Base-by-base conservation (phyloP, 2,113 vertebrate genomes). In the Pungitius pungitius region DNA sequence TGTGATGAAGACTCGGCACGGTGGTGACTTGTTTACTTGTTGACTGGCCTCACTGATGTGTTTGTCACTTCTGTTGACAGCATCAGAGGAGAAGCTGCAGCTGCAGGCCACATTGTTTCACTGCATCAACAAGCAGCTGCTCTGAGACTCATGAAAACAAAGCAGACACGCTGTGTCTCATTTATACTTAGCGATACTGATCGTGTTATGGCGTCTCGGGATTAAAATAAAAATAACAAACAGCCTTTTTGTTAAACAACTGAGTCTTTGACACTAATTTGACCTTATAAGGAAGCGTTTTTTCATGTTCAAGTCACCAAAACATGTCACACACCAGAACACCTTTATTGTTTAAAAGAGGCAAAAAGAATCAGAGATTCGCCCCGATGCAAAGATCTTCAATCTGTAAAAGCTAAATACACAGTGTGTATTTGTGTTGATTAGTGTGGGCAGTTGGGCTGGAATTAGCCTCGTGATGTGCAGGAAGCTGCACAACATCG, bases 401-500 rank as follows among this genome's bases (percentile, higher is more conserved):
- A 75, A 76, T 78, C 72, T 61, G 63, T 49, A 40, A 33, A 39
- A 57, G 49, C 61, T 56, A 78, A 35, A 69, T 7, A n/a, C 13
- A 51, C 54, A 57, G 35, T 43, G 55, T 55, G 58, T 59, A 43
- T 61, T 63, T 52, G 30, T 26, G 35, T 83, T 58, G 62, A 77
- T 76, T 75, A 83, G 59, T 70, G 63, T 62, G 80, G 20, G 49
- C 58, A 2, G 52, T 3, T 67, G 56, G 54, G 55, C 62, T 35
- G 73, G 70, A 55, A 66, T 26, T 51, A 69, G 60, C 67, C 76
- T 78, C 69, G 73, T 82, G 80, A 76, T 67, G 60, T 51, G 74
- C 70, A 75, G 87, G 85, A 90, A 87, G 51, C 59, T 42, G n/a
- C 72, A 37, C 14, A 73, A 70, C 81, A 67, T 64, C 78, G 77